A percentile compares a stretch with the other conserved stretches of the same genome.
phyloP scores from a whole-genome alignment of 2,113 vertebrate genomes.

The Oophaga pumilio region DNA sequence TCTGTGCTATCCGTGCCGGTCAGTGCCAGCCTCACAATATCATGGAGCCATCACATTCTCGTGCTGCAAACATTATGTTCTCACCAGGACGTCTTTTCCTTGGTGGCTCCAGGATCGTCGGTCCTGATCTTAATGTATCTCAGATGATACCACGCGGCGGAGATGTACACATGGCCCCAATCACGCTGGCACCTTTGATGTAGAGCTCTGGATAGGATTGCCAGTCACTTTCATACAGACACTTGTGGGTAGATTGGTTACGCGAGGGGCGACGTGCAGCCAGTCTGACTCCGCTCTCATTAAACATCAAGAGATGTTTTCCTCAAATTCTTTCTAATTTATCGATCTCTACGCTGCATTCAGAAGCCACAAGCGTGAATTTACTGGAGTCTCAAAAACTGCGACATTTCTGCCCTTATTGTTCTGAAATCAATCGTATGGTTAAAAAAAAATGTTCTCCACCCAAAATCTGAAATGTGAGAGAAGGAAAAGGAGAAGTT shows the following conservation, averaged over 20 bases:
- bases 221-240: not conserved
- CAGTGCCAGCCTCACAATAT: not conserved
- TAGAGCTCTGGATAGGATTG: not conserved
- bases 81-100: not conserved
- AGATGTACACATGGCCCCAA: not conserved
- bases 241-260: not conserved
- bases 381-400: not conserved
- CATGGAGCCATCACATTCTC: not conserved
- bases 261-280: not conserved
- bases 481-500: not conserved
- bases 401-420: not conserved
- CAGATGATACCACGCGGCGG: not conserved
- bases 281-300: conserved; percentile 29
- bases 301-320: conserved; percentile 16
- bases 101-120: not conserved
- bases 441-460: not conserved
- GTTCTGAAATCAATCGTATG: not conserved
- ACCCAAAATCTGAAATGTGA: not conserved
- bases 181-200: not conserved
- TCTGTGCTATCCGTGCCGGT: not conserved
- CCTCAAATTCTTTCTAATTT: not conserved
- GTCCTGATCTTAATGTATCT: not conserved
- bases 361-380: not conserved
- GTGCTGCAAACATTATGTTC: not conserved
- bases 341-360: conserved; percentile 11